phyloP scores from a whole-genome alignment of 2,797 vertebrate species.

The Nyctibius grandis region DNA sequence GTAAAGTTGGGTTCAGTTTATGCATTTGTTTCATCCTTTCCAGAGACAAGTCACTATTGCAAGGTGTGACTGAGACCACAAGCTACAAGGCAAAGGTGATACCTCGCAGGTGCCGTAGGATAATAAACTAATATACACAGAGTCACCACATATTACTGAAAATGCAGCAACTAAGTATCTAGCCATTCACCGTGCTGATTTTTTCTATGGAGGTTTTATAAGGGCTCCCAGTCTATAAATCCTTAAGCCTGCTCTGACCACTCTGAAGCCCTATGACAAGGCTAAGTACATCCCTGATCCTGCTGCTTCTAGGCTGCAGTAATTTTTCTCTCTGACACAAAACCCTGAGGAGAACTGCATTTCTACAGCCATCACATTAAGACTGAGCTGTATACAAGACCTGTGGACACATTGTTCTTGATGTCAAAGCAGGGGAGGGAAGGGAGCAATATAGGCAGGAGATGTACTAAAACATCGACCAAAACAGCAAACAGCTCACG shows the following conservation, averaged over 20 bases:
- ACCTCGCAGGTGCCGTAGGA: not conserved
- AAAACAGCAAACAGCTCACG: not conserved
- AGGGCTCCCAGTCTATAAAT: not conserved
- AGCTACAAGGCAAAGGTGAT: not conserved
- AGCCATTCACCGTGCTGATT: not conserved
- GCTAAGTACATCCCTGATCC: not conserved
- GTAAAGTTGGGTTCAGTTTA: not conserved
- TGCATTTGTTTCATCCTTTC: not conserved
- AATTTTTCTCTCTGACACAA: not conserved
- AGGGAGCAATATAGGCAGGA: not conserved
- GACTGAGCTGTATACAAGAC: not conserved
- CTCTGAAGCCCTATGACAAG: not conserved
- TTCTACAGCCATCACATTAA: not conserved
- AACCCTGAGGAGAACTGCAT: not conserved
- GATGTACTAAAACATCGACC: not conserved
- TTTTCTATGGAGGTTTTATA: not conserved
- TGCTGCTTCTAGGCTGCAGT: not conserved
- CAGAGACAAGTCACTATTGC: not conserved
- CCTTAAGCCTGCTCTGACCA: not conserved
- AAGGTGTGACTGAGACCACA: not conserved
- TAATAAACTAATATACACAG: not conserved
- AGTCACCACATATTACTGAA: not conserved
- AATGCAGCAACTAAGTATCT: not conserved
- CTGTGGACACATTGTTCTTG: not conserved
- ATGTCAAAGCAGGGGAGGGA: not conserved